Base-by-base conservation (phyloP, 2,888 invertebrate genomes). In the Euclidia mi region DNA sequence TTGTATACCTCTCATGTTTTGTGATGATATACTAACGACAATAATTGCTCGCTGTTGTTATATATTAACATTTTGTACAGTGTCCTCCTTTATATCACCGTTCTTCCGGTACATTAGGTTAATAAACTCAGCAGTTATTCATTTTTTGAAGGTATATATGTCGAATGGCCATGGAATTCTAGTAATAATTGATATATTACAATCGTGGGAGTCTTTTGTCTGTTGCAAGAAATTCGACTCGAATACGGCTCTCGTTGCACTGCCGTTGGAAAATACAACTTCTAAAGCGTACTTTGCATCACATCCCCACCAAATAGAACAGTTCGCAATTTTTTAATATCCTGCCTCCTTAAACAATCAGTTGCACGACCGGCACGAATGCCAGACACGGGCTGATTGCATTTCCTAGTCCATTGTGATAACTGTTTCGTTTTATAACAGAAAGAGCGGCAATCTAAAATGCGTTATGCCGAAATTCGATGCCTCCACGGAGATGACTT, bases 251-350 rank as follows among this genome's bases (percentile, higher is more conserved):
- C 15, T 53, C 9, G 15, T 14, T 31, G 49, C 28, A 12, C 40
- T 4, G 17, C 20, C 18, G 11, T 34, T 15, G 18, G 34, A 31
- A 46, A 20, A 15, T 34, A 43, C 41, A 3, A 11, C 4, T 49
- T 29, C 1, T 29, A 1, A 7, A 44, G 43, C 1, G 17, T 43
- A 49, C 35, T 52, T 31, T 28, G 10, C 25, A 51, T 45, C 40
- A 55, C 12, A 25, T 52, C 40, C 47, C 51, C 28, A 34, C 15
- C 9, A 14, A 9, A 37, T 29, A 20, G 40, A 45, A 47, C 29
- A 38, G 18, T 35, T 40, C 2, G 56, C 48, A 63, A 55, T 60
- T 50, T 57, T 66, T 55, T 57, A 45, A 63, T 57, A 63, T 63
- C 50, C 47, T 48, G 40, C 7, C 17, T 37, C 10, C 29, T 51